Percentiles rank a stretch among this genome's conserved stretches.
Conservation (phyloP, 2,888 invertebrate genomes). For the Drosophila infuscata region DNA sequence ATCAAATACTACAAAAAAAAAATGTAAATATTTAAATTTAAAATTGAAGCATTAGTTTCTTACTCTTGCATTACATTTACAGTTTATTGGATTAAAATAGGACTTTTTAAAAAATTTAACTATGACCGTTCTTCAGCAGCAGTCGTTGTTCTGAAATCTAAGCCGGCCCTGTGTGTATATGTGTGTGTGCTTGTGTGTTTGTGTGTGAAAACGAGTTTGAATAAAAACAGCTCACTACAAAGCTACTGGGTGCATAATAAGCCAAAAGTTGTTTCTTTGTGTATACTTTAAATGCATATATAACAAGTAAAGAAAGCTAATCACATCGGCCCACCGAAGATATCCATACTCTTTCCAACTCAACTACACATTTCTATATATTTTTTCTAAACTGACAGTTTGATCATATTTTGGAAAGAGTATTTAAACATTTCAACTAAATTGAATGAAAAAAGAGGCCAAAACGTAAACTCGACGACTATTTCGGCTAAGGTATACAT, state of each 20-base stretch:
- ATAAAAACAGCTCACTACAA: slow-evolving; percentile 26
- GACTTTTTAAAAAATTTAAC: slow-evolving; percentile 56
- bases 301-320: slow-evolving; percentile 59
- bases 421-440: slow-evolving; percentile 66
- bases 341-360: slow-evolving; percentile 44
- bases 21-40: neutral
- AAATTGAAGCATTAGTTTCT: neutral
- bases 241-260: slow-evolving; percentile 28
- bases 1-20: neutral
- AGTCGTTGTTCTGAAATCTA: slow-evolving; percentile 29
- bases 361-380: slow-evolving; percentile 4
- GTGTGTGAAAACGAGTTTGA: slow-evolving; percentile 37
- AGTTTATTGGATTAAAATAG: slow-evolving; percentile 15
- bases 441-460: slow-evolving; percentile 31
- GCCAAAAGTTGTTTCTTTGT: slow-evolving; percentile 13
- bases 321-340: slow-evolving; percentile 56
- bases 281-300: slow-evolving; percentile 38
- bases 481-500: slow-evolving; percentile 39
- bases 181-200: neutral
- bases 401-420: slow-evolving; percentile 47
- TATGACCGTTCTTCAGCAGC: slow-evolving; percentile 61
- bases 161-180: neutral
- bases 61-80: slow-evolving; percentile 13
- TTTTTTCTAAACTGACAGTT: slow-evolving; percentile 26
- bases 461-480: slow-evolving; percentile 44